phyloP scores from a whole-genome alignment of 2,113 vertebrate species.

The Procavia capensis region DNA sequence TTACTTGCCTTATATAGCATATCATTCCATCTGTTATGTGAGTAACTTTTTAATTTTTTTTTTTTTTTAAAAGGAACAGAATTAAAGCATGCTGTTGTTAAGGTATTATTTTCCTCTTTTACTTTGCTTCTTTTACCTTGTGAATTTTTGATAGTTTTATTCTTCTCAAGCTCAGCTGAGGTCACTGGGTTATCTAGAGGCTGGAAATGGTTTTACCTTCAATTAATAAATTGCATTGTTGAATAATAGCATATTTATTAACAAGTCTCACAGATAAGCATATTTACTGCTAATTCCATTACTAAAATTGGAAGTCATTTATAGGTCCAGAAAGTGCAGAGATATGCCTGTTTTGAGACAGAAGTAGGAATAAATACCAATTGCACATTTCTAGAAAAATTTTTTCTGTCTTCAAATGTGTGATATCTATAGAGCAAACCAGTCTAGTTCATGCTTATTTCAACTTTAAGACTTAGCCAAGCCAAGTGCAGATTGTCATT shows the following conservation, averaged over 20 bases:
- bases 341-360: neutral
- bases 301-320: neutral
- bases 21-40: neutral
- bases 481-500: neutral
- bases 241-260: neutral
- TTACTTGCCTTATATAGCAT: conserved; percentile 34
- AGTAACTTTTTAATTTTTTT: conserved; percentile 51
- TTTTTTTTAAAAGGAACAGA: neutral
- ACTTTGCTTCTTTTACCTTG: neutral
- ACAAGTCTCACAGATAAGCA: neutral
- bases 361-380: neutral
- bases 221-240: neutral
- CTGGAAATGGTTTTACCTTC: neutral
- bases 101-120: neutral
- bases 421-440: neutral
- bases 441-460: neutral
- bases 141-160: neutral
- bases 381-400: too few relatives aligned
- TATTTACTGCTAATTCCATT: neutral
- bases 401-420: neutral
- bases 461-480: neutral
- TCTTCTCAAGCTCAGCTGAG: neutral
- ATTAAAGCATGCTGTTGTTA: neutral
- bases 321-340: neutral
- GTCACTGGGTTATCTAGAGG: neutral